Evolutionary conservation across 37 sponge, comb jelly and placozoan species (phyloP).

Genomic region (Hexactinellida sp.): DNA sequence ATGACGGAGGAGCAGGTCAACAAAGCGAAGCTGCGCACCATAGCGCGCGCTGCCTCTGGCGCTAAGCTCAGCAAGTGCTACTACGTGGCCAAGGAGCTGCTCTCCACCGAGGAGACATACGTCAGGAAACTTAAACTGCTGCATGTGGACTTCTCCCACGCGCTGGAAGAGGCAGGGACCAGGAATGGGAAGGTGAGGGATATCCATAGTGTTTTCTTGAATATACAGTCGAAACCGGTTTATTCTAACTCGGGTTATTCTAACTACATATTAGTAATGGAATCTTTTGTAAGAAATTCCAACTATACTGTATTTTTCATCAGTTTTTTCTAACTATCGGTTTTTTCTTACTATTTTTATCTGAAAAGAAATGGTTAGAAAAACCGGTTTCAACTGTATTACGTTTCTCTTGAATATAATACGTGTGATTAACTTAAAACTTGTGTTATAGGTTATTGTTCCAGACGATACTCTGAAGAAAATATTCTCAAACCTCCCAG

Average conservation of each 20-base stretch:
- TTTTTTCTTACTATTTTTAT: no score
- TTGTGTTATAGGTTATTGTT: slow-evolving; percentile 14
- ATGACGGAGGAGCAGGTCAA: neutral
- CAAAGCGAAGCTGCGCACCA: neutral
- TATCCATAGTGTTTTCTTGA: neutral
- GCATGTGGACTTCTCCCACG: neutral
- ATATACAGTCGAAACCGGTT: no score
- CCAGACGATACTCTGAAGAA: slow-evolving; percentile 26
- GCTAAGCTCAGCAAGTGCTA: neutral
- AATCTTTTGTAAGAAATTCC: no score
- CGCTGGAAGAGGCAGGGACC: neutral
- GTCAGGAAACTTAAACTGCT: neutral
- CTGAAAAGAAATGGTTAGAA: no score
- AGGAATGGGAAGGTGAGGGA: neutral
- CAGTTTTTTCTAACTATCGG: no score
- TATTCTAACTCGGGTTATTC: no score
- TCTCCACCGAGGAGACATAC: slow-evolving; percentile 8
- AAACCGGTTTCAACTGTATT: no score
- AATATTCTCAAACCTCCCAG: slow-evolving; percentile 54
- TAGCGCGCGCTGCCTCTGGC: slow-evolving; percentile 6
- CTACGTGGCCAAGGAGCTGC: neutral
- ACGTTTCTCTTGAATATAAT: neutral
- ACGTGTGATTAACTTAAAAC: neutral
- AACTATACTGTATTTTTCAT: no score
- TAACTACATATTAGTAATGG: no score